These are phyloP conservation scores for Tachysurus fulvidraco DNA, from an alignment of 2,113 vertebrate genomes.

Conservation along the genomic window DNA sequence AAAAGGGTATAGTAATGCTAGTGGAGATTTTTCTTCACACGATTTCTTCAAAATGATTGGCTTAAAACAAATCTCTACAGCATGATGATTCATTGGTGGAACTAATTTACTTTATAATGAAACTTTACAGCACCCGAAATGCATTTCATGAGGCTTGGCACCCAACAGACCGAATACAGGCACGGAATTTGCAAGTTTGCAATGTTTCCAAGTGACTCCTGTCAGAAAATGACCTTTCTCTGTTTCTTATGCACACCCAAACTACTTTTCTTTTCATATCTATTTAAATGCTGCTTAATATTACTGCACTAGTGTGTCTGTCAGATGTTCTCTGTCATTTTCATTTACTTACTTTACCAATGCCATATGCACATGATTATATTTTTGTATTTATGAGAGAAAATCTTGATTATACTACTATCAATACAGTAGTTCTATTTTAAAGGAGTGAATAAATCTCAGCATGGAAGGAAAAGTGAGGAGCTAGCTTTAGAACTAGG, in stretches of 20 bases:
- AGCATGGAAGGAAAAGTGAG: not conserved
- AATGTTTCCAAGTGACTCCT: conserved; percentile 53
- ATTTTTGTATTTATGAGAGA: conserved; percentile 46
- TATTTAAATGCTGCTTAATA: conserved; percentile 50
- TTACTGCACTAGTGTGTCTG: conserved; percentile 49
- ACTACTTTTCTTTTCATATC: conserved; percentile 51
- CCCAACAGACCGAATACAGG: conserved; percentile 55
- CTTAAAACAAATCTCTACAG: not conserved
- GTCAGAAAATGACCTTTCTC: conserved; percentile 55
- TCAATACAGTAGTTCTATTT: conserved; percentile 50
- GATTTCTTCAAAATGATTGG: not conserved
- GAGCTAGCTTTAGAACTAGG: no score
- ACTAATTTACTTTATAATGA: conserved; percentile 53
- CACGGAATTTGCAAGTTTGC: conserved; percentile 53
- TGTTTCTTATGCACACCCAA: conserved; percentile 60
- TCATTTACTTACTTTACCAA: conserved; percentile 31
- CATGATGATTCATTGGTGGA: not conserved
- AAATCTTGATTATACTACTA: conserved; percentile 29
- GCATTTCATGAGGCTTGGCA: conserved; percentile 65
- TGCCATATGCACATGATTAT: conserved; percentile 1
- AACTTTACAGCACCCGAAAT: conserved; percentile 54
- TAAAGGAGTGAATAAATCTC: not conserved
- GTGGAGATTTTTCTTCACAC: not conserved
- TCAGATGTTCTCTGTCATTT: conserved; percentile 29
- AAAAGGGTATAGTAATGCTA: no score